phyloP scores from a whole-genome alignment of 2,888 invertebrate species.

The Cylindroiulus punctatus region DNA sequence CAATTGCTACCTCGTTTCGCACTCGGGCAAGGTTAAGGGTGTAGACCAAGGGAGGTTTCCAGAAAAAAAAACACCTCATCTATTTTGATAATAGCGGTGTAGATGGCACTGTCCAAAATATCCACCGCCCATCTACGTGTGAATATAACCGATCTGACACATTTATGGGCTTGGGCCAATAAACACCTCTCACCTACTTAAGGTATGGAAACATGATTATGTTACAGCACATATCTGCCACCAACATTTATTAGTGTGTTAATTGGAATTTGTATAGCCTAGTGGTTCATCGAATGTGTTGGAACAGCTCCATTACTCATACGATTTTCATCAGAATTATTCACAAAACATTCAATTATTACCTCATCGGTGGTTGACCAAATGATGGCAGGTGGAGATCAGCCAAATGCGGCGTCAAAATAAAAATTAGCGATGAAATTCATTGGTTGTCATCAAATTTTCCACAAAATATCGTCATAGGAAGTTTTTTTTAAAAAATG shows the following conservation, averaged over 20 bases:
- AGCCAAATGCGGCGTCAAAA: too few species aligned
- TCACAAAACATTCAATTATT: too few species aligned
- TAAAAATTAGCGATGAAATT: too few species aligned
- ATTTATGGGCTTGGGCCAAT: slow-evolving; percentile 9
- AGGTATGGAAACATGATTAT: not conserved
- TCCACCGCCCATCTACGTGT: not conserved
- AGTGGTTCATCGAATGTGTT: too few species aligned
- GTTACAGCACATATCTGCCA: not conserved
- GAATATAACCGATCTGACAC: not conserved
- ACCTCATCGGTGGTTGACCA: too few species aligned
- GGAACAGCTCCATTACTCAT: too few species aligned
- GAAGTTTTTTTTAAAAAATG: too few species aligned
- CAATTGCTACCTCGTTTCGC: not conserved
- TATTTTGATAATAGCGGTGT: not conserved
- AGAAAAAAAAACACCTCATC: not conserved
- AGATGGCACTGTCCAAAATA: not conserved
- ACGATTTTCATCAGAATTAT: too few species aligned
- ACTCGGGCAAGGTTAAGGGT: slow-evolving; percentile 7
- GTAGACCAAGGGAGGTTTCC: not conserved
- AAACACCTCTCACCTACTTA: not conserved
- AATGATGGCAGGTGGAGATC: too few species aligned
- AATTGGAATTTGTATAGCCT: not conserved
- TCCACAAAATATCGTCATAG: too few species aligned
- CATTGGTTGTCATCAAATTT: too few species aligned
- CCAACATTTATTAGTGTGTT: not conserved